A percentile compares a stretch with the other conserved stretches of the same genome.
Evolutionary conservation across 2,888 invertebrate species (phyloP).

Genomic region (Gymnosoma rotundatum): DNA sequence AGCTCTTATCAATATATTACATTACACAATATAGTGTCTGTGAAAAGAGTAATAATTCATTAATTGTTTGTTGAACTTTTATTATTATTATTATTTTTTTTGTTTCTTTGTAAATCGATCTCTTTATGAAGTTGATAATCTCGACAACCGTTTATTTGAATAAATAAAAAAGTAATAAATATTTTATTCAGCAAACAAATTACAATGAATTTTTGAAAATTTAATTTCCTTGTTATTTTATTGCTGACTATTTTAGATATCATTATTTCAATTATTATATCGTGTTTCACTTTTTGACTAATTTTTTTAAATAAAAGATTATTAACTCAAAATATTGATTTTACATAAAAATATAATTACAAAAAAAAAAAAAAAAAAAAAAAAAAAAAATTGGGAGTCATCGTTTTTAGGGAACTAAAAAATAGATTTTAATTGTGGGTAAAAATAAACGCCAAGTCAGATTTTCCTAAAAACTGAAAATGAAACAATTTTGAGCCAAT

Average conservation of each 20-base stretch:
- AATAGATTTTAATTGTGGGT: too few relatives aligned
- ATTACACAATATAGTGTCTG: slow-evolving; percentile 14
- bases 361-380: too few relatives aligned
- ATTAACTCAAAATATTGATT: not conserved
- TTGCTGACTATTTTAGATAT: not conserved
- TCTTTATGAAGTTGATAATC: slow-evolving; percentile 27
- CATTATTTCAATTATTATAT: slow-evolving; percentile 7
- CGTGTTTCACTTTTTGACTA: slow-evolving; percentile 2
- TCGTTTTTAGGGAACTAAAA: too few relatives aligned
- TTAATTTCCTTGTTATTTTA: not conserved
- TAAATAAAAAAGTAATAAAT: not conserved
- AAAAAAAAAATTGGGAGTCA: too few relatives aligned
- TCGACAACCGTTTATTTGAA: not conserved
- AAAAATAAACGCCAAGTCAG: too few relatives aligned
- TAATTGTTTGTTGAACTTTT: slow-evolving; percentile 56
- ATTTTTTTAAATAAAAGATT: slow-evolving; percentile 28
- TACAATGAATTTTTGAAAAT: not conserved
- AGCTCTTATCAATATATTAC: slow-evolving; percentile 27
- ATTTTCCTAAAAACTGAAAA: too few relatives aligned
- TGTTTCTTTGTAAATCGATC: slow-evolving; percentile 33
- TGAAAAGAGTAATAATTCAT: not conserved
- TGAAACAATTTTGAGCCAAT: too few relatives aligned
- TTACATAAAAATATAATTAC: not conserved
- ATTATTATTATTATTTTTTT: not conserved
- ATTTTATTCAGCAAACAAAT: not conserved